phyloP scores from a whole-genome alignment of 2,113 vertebrate species.

The Anolis carolinensis region DNA sequence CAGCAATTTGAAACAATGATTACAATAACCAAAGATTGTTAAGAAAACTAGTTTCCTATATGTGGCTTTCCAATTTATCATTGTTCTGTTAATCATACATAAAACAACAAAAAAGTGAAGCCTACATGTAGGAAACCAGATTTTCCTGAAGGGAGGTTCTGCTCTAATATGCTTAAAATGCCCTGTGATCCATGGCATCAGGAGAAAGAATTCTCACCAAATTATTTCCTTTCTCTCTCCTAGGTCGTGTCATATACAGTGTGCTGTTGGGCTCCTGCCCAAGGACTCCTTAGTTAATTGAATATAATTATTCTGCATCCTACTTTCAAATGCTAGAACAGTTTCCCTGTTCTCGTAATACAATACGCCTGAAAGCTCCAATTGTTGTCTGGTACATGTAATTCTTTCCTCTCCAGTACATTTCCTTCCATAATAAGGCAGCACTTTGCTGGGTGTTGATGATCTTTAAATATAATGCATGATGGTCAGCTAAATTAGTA shows the following conservation, averaged over 20 bases:
- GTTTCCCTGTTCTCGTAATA: conserved; percentile 64
- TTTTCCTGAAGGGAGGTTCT: background rate
- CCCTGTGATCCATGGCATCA: background rate
- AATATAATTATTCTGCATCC: conserved; percentile 69
- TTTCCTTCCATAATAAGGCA: conserved; percentile 53
- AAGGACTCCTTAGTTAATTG: conserved; percentile 75
- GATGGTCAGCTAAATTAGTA: conserved; percentile 64
- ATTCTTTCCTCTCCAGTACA: conserved; percentile 60
- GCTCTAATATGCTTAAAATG: background rate
- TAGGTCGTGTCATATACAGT: conserved; percentile 9
- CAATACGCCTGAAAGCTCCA: conserved; percentile 61
- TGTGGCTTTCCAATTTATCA: background rate
- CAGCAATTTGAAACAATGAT: background rate
- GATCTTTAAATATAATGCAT: conserved; percentile 68
- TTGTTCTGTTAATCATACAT: background rate
- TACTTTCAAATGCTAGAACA: conserved; percentile 68
- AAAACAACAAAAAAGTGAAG: background rate
- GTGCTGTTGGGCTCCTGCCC: conserved; percentile 64
- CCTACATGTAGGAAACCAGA: background rate
- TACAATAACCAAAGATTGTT: background rate
- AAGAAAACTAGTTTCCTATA: background rate
- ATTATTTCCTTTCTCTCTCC: conserved; percentile 18
- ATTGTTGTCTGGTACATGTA: conserved; percentile 61
- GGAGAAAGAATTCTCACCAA: conserved; percentile 30
- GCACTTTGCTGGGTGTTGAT: conserved; percentile 57